These are phyloP conservation scores for Nothocercus nigrocapillus DNA, from an alignment of 2,113 vertebrate genomes.

Conservation along the genomic window DNA sequence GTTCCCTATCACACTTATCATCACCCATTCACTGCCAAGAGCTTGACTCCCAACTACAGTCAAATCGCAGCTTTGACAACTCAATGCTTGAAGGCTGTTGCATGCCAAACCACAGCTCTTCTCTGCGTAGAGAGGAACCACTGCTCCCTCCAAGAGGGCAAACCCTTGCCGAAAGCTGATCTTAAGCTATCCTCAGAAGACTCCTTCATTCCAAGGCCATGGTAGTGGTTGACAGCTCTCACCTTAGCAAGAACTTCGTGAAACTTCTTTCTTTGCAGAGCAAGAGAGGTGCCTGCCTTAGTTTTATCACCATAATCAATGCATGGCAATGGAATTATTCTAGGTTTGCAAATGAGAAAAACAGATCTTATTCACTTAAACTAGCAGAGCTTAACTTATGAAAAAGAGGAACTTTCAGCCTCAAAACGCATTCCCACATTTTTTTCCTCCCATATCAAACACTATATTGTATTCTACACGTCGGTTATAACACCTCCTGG, in stretches of 20 bases:
- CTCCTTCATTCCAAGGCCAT: neutral
- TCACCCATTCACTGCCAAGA: neutral
- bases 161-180: neutral
- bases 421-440: neutral
- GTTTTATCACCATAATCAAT: neutral
- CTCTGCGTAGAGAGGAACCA: neutral
- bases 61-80: neutral
- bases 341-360: neutral
- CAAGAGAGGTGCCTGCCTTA: neutral
- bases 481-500: neutral
- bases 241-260: neutral
- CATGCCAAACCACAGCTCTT: neutral
- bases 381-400: neutral
- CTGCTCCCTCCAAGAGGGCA: neutral
- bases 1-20: neutral
- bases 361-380: neutral
- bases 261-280: neutral
- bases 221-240: neutral
- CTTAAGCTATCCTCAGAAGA: fast-evolving
- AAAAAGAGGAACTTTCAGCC: neutral
- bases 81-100: neutral
- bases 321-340: neutral
- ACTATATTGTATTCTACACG: neutral
- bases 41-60: neutral
- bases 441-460: neutral